A percentile compares a stretch with the other conserved stretches of the same genome.
These are phyloP conservation scores for Parapsyche elsis DNA, from an alignment of 1,140 invertebrate species.

Conservation along the genomic window DNA sequence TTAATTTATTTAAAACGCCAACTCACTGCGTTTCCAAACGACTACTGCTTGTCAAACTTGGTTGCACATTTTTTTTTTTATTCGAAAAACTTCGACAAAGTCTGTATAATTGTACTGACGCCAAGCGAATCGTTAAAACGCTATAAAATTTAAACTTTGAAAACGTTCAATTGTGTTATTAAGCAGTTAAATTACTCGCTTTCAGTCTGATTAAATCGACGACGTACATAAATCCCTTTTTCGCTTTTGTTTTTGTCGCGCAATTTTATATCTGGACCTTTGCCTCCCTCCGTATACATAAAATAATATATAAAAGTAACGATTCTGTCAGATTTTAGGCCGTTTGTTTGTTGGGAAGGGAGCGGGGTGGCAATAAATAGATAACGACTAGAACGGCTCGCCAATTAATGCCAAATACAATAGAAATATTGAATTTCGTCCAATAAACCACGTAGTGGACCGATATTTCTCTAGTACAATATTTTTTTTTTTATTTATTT, in stretches of 20 bases:
- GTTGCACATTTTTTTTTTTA: no score
- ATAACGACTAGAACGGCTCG: constrained; percentile 18
- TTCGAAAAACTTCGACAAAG: no score
- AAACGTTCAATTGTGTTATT: no score
- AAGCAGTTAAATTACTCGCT: no score
- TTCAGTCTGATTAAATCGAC: neutral
- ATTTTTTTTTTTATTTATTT: neutral
- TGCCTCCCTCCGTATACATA: neutral
- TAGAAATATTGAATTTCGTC: constrained; percentile 16
- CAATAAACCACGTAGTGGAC: neutral
- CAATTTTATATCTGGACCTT: neutral
- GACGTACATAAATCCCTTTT: neutral
- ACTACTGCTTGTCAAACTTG: neutral
- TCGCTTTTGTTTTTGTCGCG: neutral
- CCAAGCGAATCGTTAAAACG: no score
- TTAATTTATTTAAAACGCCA: constrained; percentile 14
- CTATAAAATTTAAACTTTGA: no score
- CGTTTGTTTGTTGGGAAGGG: no score
- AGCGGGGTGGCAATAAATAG: neutral
- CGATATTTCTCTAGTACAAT: neutral
- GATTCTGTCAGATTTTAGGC: neutral
- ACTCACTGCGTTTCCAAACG: neutral
- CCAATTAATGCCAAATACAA: constrained; percentile 24
- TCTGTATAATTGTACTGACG: no score
- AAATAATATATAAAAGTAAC: neutral